Base-by-base conservation (phyloP, 1,140 invertebrate species). In the Aradophagus sp. region DNA sequence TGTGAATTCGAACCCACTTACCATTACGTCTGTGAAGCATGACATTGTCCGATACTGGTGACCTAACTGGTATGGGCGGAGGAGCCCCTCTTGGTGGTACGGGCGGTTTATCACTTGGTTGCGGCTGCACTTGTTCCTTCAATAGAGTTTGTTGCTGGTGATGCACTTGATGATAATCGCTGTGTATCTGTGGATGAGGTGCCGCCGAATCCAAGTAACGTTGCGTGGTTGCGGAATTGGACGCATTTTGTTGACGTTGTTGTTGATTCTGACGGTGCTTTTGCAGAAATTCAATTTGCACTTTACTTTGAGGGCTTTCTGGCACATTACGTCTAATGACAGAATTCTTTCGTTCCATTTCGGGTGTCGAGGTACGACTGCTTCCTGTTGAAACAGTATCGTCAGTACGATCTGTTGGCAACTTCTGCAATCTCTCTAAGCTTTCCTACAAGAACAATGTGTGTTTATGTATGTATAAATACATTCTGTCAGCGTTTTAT, bases 11-110 rank as follows among this genome's bases (percentile, higher is more conserved):
- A 26, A 23, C 8, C 12, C n/a, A 11, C n/a, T n/a, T 41, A 85
- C 84, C 82, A 50, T 83, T 84, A 10, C 82, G 77, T 69, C 80
- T 75, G 7, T 80, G 75, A 32, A 74, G 80, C 5, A 76, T 11
- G 19, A 80, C 44, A 68, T 82, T 81, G 44, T 85, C 84, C 0
- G 80, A 78, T 31, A 81, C 81, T 0, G 84, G 80, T 27, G 83
- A 79, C 39, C 83, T 70, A 3, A 79, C 71, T 3, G 87, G 87
- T 48, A 88, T 79, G 8, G 87, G 87, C 8, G 88, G 87, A 2
- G 87, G 86, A 1, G 85, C 86, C 6, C 86, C 87, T 72, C 88
- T 78, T 0, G 88, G 88, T 36, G 88, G 88, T 50, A 89, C 86
- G 0, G 88, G 87, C 32, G 88, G 88, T 63, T 87, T 87, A 12